Percentiles rank a stretch among this genome's conserved stretches.
Evolutionary conservation across 2,113 vertebrate genomes (phyloP).

Genomic region (Oreocharis arfaki): DNA sequence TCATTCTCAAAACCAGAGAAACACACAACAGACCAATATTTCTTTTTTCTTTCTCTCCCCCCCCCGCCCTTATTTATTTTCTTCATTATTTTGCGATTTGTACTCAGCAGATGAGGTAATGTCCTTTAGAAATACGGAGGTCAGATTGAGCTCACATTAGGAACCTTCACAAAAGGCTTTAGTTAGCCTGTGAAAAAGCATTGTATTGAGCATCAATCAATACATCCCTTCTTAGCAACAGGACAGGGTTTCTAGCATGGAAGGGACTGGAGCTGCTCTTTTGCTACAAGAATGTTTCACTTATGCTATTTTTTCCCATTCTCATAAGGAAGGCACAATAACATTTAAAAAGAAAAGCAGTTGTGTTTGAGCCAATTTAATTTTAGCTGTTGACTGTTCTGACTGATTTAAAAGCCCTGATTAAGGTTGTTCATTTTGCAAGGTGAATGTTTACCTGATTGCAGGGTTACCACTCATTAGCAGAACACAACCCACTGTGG

Average conservation of each 20-base stretch:
- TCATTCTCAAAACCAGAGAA: neutral
- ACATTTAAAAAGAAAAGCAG: neutral
- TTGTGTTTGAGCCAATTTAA: neutral
- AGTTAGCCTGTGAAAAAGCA: neutral
- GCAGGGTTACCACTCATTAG: neutral
- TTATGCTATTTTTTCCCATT: neutral
- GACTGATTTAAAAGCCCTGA: neutral
- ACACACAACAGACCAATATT: neutral
- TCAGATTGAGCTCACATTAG: neutral
- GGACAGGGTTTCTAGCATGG: neutral
- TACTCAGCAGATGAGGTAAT: neutral
- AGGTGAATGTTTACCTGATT: constrained; percentile 5
- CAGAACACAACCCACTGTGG: neutral
- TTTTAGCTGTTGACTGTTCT: neutral
- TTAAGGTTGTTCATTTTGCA: neutral
- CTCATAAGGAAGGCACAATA: neutral
- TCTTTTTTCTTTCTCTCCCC: neutral
- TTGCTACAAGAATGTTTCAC: neutral
- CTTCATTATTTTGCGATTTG: neutral
- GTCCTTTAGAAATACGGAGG: neutral
- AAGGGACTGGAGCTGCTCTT: neutral
- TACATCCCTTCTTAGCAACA: neutral
- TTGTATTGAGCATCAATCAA: neutral
- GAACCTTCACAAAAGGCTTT: neutral
- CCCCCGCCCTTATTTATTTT: neutral